A percentile compares a stretch with the other conserved stretches of the same genome.
Evolutionary conservation across 1,140 invertebrate genomes (phyloP).

Genomic region (honey bee (Apis mellifera)): DNA sequence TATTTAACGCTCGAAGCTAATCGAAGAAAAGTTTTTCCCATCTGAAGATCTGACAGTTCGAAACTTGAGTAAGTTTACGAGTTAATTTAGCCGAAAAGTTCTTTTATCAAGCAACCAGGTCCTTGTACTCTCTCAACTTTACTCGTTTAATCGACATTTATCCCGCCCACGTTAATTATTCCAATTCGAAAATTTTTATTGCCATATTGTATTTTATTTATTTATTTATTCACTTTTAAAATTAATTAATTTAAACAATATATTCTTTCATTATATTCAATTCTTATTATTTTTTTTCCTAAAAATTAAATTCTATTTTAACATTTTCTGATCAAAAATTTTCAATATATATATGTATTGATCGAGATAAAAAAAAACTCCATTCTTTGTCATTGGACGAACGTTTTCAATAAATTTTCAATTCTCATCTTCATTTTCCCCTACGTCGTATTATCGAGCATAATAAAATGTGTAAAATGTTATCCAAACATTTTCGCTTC

Average conservation of each 20-base stretch:
- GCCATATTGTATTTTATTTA: too few species aligned
- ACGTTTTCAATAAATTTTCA: not conserved
- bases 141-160: slow-evolving; percentile 11
- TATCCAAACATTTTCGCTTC: not conserved
- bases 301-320: too few species aligned
- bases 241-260: too few species aligned
- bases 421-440: not conserved
- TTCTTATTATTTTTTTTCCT: too few species aligned
- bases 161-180: not conserved
- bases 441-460: not conserved
- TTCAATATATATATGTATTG: not conserved
- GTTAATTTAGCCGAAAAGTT: slow-evolving; percentile 27
- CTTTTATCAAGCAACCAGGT: slow-evolving; percentile 23
- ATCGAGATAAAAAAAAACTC: not conserved
- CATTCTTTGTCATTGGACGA: not conserved
- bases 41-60: not conserved
- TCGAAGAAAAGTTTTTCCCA: slow-evolving; percentile 31
- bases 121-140: not conserved
- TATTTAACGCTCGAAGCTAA: slow-evolving; percentile 29
- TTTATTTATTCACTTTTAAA: too few species aligned
- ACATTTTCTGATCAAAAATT: not conserved
- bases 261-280: too few species aligned
- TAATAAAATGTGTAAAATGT: not conserved
- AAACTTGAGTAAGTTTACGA: slow-evolving; percentile 6
- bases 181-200: not conserved